Conservation (phyloP, 2,888 invertebrate species). For the Perdita meconis region DNA sequence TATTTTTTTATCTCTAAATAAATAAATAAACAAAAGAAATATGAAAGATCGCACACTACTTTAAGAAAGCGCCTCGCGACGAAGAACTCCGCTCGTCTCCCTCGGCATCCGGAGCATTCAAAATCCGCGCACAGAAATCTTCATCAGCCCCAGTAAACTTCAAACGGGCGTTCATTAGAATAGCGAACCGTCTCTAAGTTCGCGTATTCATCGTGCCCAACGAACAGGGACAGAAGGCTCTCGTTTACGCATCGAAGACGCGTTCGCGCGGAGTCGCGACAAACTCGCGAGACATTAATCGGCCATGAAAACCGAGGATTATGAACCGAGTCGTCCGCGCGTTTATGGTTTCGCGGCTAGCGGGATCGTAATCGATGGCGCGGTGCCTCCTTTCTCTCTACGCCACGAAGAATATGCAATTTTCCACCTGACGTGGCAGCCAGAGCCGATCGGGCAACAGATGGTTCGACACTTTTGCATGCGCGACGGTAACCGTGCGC, state of each 20-base stretch:
- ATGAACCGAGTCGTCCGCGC: slow-evolving; percentile 35
- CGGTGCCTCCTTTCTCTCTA: slow-evolving; percentile 19
- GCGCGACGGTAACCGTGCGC: slow-evolving; percentile 48
- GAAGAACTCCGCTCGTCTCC: too few relatives aligned
- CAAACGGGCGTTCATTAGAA: background rate
- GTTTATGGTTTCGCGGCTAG: slow-evolving; percentile 31
- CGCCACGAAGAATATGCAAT: slow-evolving; percentile 70
- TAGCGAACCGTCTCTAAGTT: background rate
- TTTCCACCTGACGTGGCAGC: slow-evolving; percentile 76
- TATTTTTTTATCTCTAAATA: too few relatives aligned
- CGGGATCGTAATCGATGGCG: slow-evolving; percentile 44
- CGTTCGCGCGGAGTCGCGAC: background rate
- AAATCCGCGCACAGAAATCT: background rate
- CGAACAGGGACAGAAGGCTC: background rate
- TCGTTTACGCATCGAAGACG: background rate
- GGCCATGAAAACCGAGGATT: slow-evolving; percentile 30
- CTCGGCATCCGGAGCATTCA: too few relatives aligned
- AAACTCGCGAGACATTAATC: slow-evolving; percentile 12
- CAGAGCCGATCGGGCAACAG: slow-evolving; percentile 64
- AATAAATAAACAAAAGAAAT: too few relatives aligned
- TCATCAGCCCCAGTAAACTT: background rate
- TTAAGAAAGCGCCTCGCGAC: too few relatives aligned
- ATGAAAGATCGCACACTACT: too few relatives aligned
- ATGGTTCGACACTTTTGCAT: slow-evolving; percentile 76
- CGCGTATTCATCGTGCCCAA: background rate